Evolutionary conservation across 2,888 invertebrate species (phyloP), one percentile per base, ranked within the genome.

Genomic region (Drosophila algonquin): DNA sequence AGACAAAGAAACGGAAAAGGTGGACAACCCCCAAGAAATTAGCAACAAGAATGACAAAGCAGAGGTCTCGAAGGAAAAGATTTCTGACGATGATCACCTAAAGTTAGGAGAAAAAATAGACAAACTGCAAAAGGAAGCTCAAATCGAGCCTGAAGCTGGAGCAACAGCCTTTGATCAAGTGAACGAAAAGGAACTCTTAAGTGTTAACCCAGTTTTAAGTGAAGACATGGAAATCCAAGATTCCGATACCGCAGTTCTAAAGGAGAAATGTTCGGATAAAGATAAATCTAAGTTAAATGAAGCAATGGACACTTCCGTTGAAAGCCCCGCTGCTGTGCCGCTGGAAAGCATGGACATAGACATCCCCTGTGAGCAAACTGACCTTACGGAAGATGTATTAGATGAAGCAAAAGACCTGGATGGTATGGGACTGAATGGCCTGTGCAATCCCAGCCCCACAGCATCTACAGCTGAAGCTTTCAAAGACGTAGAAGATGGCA

Each of bases 391-490:
- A 1, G 55, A 50, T 18, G 56, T n/a, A 8, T n/a, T 69, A 14
- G 65, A 51, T 35, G 70, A 67, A 3, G 50, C 35, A 9, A 56
- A 51, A 10, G 32, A 32, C n/a, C 56, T 67, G 70, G 67, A 69
- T 18, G 67, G 56, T n/a, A 56, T 46, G n/a, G 67, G 70, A 8
- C 57, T 67, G 1, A 14, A 12, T 9, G 56, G 68, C 24, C 50
- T 68, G 10, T 30, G 16, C 12, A 32, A 47, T 18, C 18, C 48
- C 14, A n/a, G 54, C 12, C 30, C 16, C 14, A n/a, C n/a, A 14
- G 10, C 14, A n/a, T 40, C 14, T 40, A 14, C 14, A 14, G 2
- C 14, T 14, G 40, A 40, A 14, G 40, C 40, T 14, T 44, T 54
- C 6, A 44, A 67, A 18, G 44, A 50, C 12, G 9, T 18, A 1